phyloP scores from a whole-genome alignment of 92 coral and sea anemone species.

The Phymanthus crucifer region DNA sequence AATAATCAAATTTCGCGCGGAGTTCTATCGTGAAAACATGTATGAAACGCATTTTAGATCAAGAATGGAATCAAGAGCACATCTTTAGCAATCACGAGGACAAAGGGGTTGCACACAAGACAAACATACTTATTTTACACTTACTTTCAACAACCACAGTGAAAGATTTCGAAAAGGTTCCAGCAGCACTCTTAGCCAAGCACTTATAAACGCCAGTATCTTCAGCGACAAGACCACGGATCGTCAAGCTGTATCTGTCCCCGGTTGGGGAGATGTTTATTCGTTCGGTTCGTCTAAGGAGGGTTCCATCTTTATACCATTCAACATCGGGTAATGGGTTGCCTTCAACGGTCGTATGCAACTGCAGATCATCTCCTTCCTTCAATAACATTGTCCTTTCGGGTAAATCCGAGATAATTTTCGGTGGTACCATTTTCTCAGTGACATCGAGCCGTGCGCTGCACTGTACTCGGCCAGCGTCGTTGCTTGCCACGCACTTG shows the following conservation, averaged over 20 bases:
- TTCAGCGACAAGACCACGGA: constrained; percentile 60
- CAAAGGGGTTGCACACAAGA: not conserved
- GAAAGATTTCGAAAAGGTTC: constrained; percentile 72
- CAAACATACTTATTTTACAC: not conserved
- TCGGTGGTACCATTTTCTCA: constrained; percentile 73
- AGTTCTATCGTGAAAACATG: too few species aligned
- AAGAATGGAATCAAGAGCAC: too few species aligned
- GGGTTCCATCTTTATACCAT: constrained; percentile 91
- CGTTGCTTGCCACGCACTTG: constrained; percentile 81
- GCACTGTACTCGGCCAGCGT: constrained; percentile 81
- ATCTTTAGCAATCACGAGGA: too few species aligned
- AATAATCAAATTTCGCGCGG: too few species aligned
- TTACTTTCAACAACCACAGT: constrained; percentile 83
- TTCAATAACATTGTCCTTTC: constrained; percentile 67
- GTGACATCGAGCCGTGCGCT: constrained; percentile 81
- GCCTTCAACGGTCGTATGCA: constrained; percentile 70
- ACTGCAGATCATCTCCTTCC: constrained; percentile 83
- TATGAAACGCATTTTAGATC: too few species aligned
- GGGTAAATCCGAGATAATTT: constrained; percentile 65
- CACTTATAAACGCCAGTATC: constrained; percentile 94
- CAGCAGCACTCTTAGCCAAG: constrained; percentile 85
- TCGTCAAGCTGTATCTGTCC: constrained; percentile 58
- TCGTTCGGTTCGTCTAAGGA: constrained; percentile 68
- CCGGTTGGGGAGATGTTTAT: constrained; percentile 70
- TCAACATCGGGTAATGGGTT: constrained; percentile 88